phyloP scores from a whole-genome alignment of 2,113 vertebrate species.

The Nothobranchius furzeri region DNA sequence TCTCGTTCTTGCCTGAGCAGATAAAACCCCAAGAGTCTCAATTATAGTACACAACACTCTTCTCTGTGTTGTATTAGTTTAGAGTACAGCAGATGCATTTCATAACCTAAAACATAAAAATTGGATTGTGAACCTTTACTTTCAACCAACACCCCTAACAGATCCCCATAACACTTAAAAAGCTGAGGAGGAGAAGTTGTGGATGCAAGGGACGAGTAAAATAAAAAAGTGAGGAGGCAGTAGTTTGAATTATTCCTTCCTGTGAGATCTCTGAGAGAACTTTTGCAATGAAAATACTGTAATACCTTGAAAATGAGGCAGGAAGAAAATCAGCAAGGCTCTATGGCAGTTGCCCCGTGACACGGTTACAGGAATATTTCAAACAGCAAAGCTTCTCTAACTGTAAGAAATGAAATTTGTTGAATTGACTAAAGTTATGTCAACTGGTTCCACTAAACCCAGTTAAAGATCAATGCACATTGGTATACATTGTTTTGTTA shows the following conservation, averaged over 20 bases:
- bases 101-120: neutral
- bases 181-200: neutral
- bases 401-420: no score
- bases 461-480: no score
- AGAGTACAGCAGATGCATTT: neutral
- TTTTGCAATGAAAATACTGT: neutral
- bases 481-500: no score
- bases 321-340: neutral
- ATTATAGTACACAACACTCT: neutral
- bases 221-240: neutral
- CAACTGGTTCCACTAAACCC: no score
- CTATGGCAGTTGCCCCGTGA: neutral
- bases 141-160: neutral
- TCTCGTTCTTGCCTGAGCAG: neutral
- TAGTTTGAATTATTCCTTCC: neutral
- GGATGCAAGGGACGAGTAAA: neutral
- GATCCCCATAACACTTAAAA: neutral
- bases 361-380: neutral
- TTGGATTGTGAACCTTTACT: neutral
- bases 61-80: neutral
- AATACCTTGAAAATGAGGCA: neutral
- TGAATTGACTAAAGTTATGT: no score
- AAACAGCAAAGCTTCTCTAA: no score
- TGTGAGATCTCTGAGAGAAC: neutral
- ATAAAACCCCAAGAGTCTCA: slow-evolving; percentile 21